phyloP scores from a whole-genome alignment of 2,113 vertebrate genomes.

The Notechis scutatus region DNA sequence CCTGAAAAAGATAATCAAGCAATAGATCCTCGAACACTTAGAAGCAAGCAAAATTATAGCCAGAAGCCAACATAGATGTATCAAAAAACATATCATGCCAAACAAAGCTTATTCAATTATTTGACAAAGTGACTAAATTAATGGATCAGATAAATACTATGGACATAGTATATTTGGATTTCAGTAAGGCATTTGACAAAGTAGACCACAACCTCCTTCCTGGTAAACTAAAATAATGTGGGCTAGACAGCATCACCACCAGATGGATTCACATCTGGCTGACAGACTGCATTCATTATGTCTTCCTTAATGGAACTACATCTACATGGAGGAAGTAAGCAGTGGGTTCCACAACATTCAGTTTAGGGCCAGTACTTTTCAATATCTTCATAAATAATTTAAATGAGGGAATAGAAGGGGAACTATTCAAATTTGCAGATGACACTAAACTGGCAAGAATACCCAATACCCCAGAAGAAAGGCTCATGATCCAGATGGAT shows the following conservation, averaged over 20 bases:
- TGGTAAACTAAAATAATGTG: not conserved
- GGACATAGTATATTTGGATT: not conserved
- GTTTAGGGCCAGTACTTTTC: not conserved
- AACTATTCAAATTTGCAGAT: not conserved
- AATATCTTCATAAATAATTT: not conserved
- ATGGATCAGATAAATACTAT: not conserved
- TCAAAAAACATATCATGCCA: not conserved
- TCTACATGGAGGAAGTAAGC: not conserved
- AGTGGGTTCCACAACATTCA: not conserved
- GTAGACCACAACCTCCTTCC: not conserved
- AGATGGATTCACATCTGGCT: not conserved
- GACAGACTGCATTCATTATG: not conserved
- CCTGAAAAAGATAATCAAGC: not conserved
- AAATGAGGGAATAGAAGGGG: not conserved
- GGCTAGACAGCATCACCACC: not conserved
- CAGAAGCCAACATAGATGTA: not conserved
- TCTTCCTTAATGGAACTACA: not conserved
- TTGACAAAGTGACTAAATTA: not conserved
- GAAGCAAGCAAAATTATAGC: not conserved
- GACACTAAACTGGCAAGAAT: not conserved
- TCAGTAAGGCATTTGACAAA: not conserved
- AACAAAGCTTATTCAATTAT: not conserved
- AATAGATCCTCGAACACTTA: not conserved
- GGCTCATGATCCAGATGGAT: not conserved
- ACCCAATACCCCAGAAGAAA: not conserved